These are phyloP conservation scores for Merodon equestris DNA, from an alignment of 2,888 invertebrate genomes.

Conservation along the genomic window DNA sequence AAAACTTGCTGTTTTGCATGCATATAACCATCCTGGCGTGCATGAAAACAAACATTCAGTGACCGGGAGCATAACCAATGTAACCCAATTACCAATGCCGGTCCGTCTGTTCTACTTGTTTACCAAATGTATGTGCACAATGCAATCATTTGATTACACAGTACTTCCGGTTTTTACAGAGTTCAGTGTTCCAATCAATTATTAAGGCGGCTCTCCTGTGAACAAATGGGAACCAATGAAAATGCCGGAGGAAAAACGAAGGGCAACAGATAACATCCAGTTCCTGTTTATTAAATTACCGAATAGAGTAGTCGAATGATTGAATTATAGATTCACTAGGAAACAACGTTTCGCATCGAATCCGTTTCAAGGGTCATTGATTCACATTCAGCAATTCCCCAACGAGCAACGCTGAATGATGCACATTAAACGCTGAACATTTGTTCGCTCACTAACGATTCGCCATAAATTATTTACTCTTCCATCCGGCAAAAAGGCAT, in stretches of 20 bases:
- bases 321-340: slow-evolving; percentile 50
- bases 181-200: slow-evolving; percentile 47
- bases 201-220: too few species aligned
- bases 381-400: slow-evolving; percentile 15
- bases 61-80: slow-evolving; percentile 34
- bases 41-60: slow-evolving; percentile 3
- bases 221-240: not conserved
- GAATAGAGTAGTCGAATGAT: slow-evolving; percentile 18
- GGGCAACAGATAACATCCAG: slow-evolving; percentile 17
- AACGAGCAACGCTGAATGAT: not conserved
- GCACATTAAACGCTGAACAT: too few species aligned
- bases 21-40: slow-evolving; percentile 12
- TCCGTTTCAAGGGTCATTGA: slow-evolving; percentile 46
- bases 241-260: not conserved
- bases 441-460: slow-evolving; percentile 17
- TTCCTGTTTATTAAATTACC: slow-evolving; percentile 14
- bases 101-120: not conserved
- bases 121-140: too few species aligned
- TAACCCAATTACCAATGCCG: slow-evolving; percentile 44
- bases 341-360: slow-evolving; percentile 29
- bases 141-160: slow-evolving; percentile 32
- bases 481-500: not conserved
- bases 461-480: slow-evolving; percentile 40
- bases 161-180: slow-evolving; percentile 38
- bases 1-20: too few species aligned